Conservation (phyloP, 64 coral and sea anemone genomes). For the Stylophora pistillata region DNA sequence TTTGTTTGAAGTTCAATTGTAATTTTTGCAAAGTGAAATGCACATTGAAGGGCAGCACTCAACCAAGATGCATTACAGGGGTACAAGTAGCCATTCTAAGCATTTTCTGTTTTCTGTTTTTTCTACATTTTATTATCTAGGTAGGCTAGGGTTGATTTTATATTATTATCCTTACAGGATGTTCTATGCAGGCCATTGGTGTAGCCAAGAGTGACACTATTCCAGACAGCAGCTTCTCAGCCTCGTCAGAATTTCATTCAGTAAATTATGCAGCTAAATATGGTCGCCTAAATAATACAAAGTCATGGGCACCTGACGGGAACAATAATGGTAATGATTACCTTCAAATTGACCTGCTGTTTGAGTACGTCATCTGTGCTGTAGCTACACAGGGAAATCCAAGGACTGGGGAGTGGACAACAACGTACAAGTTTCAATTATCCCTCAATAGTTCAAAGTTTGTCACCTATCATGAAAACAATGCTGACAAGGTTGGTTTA, state of each 20-base stretch:
- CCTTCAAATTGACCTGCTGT: slow-evolving; percentile 32
- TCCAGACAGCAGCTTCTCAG: neutral
- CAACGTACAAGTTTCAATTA: neutral
- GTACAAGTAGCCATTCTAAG: no score
- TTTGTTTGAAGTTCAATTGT: no score
- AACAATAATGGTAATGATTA: slow-evolving; percentile 8
- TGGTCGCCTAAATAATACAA: slow-evolving; percentile 1
- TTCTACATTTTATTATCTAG: no score
- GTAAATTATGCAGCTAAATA: neutral
- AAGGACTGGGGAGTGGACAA: neutral
- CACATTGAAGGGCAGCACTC: no score
- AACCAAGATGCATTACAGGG: no score
- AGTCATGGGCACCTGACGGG: slow-evolving; percentile 4
- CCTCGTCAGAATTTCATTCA: neutral
- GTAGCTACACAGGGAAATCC: slow-evolving; percentile 47
- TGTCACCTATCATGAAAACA: no score
- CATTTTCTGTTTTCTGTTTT: no score
- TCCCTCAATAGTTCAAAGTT: neutral
- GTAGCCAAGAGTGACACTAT: neutral
- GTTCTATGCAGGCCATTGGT: neutral
- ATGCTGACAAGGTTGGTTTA: no score
- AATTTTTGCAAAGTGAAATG: no score
- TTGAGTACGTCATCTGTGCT: slow-evolving; percentile 12
- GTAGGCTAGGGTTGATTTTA: no score
- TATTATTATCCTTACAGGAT: neutral